phyloP scores from a whole-genome alignment of 2,113 vertebrate species.

The Catharus fuscescens region DNA sequence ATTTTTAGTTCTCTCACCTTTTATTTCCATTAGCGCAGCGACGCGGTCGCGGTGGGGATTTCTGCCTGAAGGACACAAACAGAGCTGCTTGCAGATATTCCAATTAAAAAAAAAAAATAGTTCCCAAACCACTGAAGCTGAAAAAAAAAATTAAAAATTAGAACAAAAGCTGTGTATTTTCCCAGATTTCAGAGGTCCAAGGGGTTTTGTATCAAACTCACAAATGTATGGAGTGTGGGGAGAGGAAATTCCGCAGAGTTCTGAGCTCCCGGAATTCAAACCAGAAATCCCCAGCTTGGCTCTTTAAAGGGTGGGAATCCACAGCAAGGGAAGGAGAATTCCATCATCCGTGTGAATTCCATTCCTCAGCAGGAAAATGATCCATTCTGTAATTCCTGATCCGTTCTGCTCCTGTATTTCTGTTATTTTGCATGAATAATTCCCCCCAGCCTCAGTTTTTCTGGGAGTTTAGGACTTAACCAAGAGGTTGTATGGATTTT shows the following conservation, averaged over 20 bases:
- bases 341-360: neutral
- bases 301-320: neutral
- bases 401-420: neutral
- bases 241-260: neutral
- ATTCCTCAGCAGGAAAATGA: neutral
- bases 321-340: fast-evolving
- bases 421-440: neutral
- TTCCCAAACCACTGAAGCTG: neutral
- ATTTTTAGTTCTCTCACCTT: constrained; percentile 69
- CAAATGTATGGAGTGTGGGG: neutral
- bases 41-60: constrained; percentile 25
- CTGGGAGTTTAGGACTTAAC: neutral
- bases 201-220: neutral
- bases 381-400: too few relatives aligned
- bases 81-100: neutral
- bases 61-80: constrained; percentile 35
- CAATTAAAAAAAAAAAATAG: neutral
- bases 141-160: neutral
- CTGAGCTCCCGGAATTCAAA: neutral
- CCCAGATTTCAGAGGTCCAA: too few relatives aligned
- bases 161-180: neutral
- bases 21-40: constrained; percentile 58
- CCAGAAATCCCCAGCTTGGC: neutral
- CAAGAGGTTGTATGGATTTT: neutral
- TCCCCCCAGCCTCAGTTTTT: neutral